These are phyloP conservation scores for Hemicentrotus pulcherrimus DNA, from an alignment of 35 echinoderm and acorn worm genomes.

Conservation along the genomic window DNA sequence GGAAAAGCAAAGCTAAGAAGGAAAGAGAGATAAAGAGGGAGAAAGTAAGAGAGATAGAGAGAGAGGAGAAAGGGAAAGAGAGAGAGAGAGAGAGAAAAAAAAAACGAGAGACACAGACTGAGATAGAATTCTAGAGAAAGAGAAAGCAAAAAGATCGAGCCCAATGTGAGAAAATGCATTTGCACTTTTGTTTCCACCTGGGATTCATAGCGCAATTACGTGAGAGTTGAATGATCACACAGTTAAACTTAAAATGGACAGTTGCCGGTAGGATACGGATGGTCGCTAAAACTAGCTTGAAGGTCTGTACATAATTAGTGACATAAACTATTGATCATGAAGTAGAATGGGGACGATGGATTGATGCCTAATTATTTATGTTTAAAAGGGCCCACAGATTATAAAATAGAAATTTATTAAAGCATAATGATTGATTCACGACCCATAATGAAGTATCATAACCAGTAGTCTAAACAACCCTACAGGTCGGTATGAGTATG, in stretches of 20 bases:
- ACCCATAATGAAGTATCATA: neutral
- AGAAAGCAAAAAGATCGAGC: no score
- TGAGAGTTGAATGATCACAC: neutral
- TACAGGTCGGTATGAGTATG: no score
- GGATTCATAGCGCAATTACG: neutral
- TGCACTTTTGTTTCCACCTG: neutral
- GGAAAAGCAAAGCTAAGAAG: neutral
- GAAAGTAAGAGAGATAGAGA: neutral
- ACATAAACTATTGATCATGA: neutral
- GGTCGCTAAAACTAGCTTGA: neutral
- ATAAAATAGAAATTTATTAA: no score
- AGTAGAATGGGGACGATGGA: neutral
- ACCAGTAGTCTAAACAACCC: no score
- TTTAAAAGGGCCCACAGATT: neutral
- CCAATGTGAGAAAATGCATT: neutral
- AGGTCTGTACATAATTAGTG: neutral
- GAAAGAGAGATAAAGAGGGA: neutral
- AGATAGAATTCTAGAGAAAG: no score
- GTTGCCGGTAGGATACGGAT: neutral
- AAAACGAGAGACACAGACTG: neutral
- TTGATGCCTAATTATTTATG: neutral
- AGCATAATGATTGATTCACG: neutral
- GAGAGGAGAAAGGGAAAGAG: neutral
- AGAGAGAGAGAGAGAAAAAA: neutral
- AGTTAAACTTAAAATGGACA: no score